Base-by-base conservation (phyloP, 2,888 invertebrate species). In the Parochlus steinenii region DNA sequence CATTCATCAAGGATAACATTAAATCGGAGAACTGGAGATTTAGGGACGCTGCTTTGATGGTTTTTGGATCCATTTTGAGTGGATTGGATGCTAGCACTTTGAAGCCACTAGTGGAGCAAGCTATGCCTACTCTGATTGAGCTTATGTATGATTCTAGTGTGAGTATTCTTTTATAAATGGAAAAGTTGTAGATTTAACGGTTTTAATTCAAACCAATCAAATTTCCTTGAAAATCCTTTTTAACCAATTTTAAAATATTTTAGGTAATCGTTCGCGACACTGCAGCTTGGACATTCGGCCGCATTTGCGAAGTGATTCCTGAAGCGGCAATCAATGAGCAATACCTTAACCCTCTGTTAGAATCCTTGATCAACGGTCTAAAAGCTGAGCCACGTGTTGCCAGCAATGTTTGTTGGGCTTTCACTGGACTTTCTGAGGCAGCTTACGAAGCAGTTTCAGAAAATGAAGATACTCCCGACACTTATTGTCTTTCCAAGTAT, bases 351-450 rank as follows among this genome's bases (percentile, higher is more conserved):
- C 79, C 82, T 1, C 56, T 87, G 8, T 54, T 87, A 11, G 80
- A 85, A 61, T 71, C 80, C 58, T 70, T 87, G 39, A 73, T 86
- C 1, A 77, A 74, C 46, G 92, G 92, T 1, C 62, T 98, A 14
- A 81, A 80, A 48, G 82, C 90, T 3, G 97, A 97, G 53, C 87
- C 97, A 5, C 65, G 97, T 18, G 98, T 99, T 0, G 97, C 98
- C 2, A 81, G 92, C 7, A 98, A 98, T 58, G 92, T 97, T 8
- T 99, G 98, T 56, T 99, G 98, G 98, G 97, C 98, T 0, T 87
- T 99, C 50, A 90, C 90, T 16, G 90, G 92, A 19, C 64, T 98
- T 30, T 92, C 95, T 0, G 93, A 95, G 56, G 93, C 97, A 3
- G 92, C 93, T 2, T 97, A 89, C 50, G 95, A 98, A 49, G 78